Evolutionary conservation across 2,797 vertebrate species (phyloP).

Genomic region (Hipposideros larvatus): DNA sequence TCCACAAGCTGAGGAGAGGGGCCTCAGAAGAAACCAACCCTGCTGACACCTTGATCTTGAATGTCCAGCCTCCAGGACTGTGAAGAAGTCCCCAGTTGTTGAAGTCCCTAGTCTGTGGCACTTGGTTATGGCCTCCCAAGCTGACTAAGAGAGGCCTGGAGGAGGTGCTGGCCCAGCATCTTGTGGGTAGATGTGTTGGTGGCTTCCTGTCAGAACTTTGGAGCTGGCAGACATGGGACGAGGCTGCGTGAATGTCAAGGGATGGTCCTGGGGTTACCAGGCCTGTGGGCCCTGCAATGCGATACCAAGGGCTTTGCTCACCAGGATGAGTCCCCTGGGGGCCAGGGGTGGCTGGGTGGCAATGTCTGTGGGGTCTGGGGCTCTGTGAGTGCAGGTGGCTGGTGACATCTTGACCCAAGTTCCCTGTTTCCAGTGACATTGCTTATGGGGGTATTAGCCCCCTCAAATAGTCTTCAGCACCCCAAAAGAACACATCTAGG

Average conservation of each 20-base stretch:
- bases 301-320: background rate
- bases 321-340: background rate
- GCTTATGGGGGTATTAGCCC: background rate
- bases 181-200: background rate
- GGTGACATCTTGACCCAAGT: background rate
- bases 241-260: background rate
- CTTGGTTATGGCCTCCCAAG: background rate
- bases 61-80: background rate
- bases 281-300: rapidly evolving
- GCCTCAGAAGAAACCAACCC: background rate
- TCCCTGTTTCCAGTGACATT: background rate
- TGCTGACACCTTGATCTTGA: background rate
- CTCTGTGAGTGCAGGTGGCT: background rate
- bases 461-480: background rate
- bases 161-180: background rate
- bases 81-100: background rate
- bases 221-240: background rate
- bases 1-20: background rate
- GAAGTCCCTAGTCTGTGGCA: background rate
- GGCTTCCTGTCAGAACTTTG: background rate
- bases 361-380: background rate
- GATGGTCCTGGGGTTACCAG: background rate
- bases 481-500: background rate
- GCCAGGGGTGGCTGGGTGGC: background rate
- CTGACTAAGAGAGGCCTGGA: background rate